Evolutionary conservation across 2,113 vertebrate species (phyloP).

Genomic region (Paedocypris sp.): DNA sequence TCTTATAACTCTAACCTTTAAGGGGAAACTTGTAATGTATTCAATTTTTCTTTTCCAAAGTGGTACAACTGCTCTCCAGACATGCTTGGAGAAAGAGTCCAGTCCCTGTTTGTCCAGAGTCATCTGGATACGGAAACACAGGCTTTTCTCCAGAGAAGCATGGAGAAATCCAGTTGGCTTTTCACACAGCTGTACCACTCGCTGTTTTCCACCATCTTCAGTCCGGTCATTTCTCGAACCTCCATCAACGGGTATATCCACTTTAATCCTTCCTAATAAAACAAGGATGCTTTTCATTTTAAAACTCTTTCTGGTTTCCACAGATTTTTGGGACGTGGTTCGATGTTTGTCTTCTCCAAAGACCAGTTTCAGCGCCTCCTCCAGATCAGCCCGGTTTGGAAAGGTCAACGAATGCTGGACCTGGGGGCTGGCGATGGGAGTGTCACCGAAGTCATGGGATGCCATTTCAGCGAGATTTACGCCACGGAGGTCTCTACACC

Average conservation of each 20-base stretch:
- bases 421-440: constrained; percentile 95
- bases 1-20: not conserved
- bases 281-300: no score
- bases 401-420: constrained; percentile 77
- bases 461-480: constrained; percentile 85
- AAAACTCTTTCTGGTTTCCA: no score
- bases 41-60: constrained; percentile 43
- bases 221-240: constrained; percentile 89
- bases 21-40: not conserved
- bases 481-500: constrained; percentile 87
- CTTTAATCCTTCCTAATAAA: not conserved
- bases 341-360: constrained; percentile 93
- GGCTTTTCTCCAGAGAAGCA: constrained; percentile 80
- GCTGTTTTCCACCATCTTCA: constrained; percentile 82
- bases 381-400: constrained; percentile 79
- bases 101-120: constrained; percentile 80
- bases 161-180: constrained; percentile 93
- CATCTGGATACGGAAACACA: constrained; percentile 79
- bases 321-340: constrained; percentile 88
- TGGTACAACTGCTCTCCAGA: constrained; percentile 85
- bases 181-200: constrained; percentile 95
- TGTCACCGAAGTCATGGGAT: constrained; percentile 87
- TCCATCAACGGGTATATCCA: constrained; percentile 91
- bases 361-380: constrained; percentile 86
- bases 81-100: constrained; percentile 71